phyloP scores from a whole-genome alignment of 2,113 vertebrate species.

The Tichodroma muraria region DNA sequence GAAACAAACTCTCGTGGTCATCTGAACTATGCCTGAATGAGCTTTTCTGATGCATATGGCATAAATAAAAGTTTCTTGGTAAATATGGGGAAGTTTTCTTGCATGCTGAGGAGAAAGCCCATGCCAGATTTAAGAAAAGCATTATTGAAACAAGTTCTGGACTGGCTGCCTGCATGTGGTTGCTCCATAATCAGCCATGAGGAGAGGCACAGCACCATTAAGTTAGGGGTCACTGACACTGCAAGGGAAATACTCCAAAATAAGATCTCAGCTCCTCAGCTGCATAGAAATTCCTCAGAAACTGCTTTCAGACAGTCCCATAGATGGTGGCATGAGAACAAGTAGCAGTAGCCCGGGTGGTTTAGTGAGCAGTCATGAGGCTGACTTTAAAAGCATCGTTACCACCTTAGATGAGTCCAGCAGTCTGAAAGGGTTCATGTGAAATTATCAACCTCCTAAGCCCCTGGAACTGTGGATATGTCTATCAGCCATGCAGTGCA shows the following conservation, averaged over 20 bases:
- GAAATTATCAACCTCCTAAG: neutral
- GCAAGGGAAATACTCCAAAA: neutral
- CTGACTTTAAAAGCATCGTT: neutral
- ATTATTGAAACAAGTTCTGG: neutral
- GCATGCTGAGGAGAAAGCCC: neutral
- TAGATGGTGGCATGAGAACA: neutral
- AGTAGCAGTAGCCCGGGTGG: neutral
- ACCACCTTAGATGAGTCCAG: neutral
- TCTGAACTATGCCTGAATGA: neutral
- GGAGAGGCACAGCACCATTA: neutral
- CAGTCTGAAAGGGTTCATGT: neutral
- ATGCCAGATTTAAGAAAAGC: neutral
- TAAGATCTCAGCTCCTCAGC: neutral
- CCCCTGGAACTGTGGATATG: neutral
- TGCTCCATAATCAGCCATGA: neutral
- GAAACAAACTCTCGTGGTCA: slow-evolving; percentile 39
- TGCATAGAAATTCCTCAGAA: neutral
- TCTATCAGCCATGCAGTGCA: neutral
- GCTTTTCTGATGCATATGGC: neutral
- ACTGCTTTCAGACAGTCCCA: neutral
- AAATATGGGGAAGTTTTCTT: neutral
- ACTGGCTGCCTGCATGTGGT: neutral
- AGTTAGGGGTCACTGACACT: neutral
- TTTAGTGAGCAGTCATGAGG: neutral
- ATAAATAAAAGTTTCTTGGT: slow-evolving; percentile 12